Base-by-base conservation (phyloP, 92 coral and sea anemone species). In the Porites cylindrica region DNA sequence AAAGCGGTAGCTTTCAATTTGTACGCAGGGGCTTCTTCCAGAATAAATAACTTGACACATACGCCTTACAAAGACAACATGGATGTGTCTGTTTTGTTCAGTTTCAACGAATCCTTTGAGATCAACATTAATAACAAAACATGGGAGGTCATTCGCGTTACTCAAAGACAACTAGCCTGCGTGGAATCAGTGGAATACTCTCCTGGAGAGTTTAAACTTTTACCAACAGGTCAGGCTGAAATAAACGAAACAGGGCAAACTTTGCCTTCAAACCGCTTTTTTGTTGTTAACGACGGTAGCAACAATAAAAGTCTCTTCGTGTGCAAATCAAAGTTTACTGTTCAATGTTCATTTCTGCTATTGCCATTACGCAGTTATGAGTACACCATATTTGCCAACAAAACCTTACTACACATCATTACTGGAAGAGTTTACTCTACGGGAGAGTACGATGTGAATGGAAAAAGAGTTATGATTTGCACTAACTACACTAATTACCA, bases 111-210 rank as follows among this genome's bases (percentile, higher is more conserved):
- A 16, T 85, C 96, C 26, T 95, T 95, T 26, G 21, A 38, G 26
- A 51, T 95, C 61, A 50, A 51, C 47, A 68, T 87, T 73, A 80
- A 53, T 51, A 51, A 66, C 75, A 85, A 82, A 10, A 80, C 79
- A 7, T 95, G 98, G 98, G 50, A 13, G 16, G 94, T 93, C 23
- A 29, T 93, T 51, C 91, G 88, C 56, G 82, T 88, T 14, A 93
- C 93, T 52, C 63, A 89, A 50, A 83, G 96, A 32, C 92, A 92
- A 56, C 71, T 95, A 19, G 73, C 94, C 13, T 95, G 98, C 67
- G 82, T 66, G 1, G 43, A 92, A 21, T 53, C 70, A 51, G 86
- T 85, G 76, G 85, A 59, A 17, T 94, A 85, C 68, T 26, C 19
- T 13, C 91, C 90, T 9, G 91, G 80, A n/a, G 87, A 89, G 26